Base-by-base conservation (phyloP, 2,113 vertebrate genomes). In the Nothoprocta pentlandii region DNA sequence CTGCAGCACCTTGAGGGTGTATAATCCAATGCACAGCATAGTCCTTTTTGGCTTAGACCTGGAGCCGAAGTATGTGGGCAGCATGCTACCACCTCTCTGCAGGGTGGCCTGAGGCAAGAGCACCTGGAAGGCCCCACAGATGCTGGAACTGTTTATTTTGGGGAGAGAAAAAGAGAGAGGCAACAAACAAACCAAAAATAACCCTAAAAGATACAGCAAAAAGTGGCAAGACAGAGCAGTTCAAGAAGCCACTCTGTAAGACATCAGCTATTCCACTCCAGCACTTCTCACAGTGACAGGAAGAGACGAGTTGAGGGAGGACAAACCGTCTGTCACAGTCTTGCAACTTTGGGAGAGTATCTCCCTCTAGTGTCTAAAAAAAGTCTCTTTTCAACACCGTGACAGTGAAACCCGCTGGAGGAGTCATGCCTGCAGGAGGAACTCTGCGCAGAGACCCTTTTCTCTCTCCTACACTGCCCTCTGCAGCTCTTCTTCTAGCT, bases 401-500 rank as follows among this genome's bases (percentile, higher is more conserved):
- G 54, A 17, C 34, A 39, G 21, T 19, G 61, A 36, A 23, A 63
- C 34, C 11, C 11, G 19, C 69, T 25, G n/a, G 10, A 53, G 25
- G 17, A 11, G 28, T 22, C 34, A 8, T 2, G 32, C 34, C 69
- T 71, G 69, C 25, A 71, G 36, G 34, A 25, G 7, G 17, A 28
- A 8, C 16, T 28, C n/a, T 34, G 23, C 16, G 53, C 54, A 58
- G 28, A 32, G 54, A 7, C 54, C 16, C 16, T 58, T 58, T 93
- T 92, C 58, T 15, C 64, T 95, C 85, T 85, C 87, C 79, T 73
- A 88, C 71, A 91, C 4, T 12, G 96, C 96, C 95, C 95, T 94
- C 96, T 96, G 76, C 95, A 94, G 96, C 79, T 64, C 58, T 41
- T 0, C 3, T 5, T 4, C 63, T 16, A n/a, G 19, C 74, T 25